Evolutionary conservation across 2,888 invertebrate species (phyloP).

Genomic region (Petrolisthes manimaculis): DNA sequence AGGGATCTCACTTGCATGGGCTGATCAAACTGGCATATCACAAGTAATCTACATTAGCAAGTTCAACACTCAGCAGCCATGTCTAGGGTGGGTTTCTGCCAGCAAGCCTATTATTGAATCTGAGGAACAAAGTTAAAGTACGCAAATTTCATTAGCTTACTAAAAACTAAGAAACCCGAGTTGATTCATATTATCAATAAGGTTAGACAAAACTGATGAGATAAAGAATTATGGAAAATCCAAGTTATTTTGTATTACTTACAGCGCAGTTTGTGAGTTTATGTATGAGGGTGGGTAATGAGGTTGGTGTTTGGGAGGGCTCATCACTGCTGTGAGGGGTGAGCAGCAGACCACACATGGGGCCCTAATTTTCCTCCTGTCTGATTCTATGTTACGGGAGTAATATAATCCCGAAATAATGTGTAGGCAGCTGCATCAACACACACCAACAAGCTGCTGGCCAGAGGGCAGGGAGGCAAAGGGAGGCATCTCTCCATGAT

Average conservation of each 20-base stretch:
- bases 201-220: constrained; percentile 2
- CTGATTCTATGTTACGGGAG: not conserved
- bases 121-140: too few relatives aligned
- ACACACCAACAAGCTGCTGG: not conserved
- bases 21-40: too few relatives aligned
- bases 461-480: constrained; percentile 4
- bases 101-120: not conserved
- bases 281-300: not conserved
- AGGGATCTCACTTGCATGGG: too few relatives aligned
- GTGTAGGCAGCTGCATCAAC: not conserved
- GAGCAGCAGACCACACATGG: not conserved
- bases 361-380: not conserved
- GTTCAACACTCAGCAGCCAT: not conserved
- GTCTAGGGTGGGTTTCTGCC: not conserved
- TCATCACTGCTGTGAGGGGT: not conserved
- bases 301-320: not conserved
- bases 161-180: not conserved
- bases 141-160: not conserved
- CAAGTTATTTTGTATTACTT: constrained; percentile 12
- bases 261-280: not conserved
- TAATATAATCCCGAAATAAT: not conserved
- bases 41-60: not conserved
- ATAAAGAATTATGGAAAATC: not conserved
- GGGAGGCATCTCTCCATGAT: not conserved
- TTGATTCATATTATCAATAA: not conserved